phyloP scores from a whole-genome alignment of 2,888 invertebrate species.

The Tenthredo amoena region DNA sequence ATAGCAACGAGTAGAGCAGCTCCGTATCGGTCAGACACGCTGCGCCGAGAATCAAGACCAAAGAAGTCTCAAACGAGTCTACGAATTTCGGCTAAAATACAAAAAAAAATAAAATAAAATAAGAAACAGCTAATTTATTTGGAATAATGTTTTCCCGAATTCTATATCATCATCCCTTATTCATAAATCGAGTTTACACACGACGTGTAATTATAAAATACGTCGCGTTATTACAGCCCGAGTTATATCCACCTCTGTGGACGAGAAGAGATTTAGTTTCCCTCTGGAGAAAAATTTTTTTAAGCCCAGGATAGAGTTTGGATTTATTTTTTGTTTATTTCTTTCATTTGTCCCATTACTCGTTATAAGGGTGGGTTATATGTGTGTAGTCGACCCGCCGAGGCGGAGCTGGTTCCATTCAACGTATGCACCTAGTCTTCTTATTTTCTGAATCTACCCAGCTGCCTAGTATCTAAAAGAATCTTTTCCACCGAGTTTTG shows the following conservation, averaged over 20 bases:
- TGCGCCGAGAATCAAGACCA: neutral
- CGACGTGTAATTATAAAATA: neutral
- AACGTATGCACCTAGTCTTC: neutral
- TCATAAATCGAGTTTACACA: neutral
- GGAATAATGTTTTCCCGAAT: neutral
- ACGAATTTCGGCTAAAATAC: neutral
- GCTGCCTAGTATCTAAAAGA: neutral
- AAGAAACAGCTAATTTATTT: too few relatives aligned
- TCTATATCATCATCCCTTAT: neutral
- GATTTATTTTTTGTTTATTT: neutral
- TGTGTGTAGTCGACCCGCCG: neutral
- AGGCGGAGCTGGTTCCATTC: neutral
- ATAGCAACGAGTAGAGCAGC: slow-evolving; percentile 1
- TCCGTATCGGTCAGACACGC: slow-evolving; percentile 1
- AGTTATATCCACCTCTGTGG: neutral
- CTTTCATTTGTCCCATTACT: slow-evolving; percentile 11
- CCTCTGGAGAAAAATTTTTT: neutral
- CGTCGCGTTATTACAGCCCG: neutral
- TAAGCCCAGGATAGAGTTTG: neutral
- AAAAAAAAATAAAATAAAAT: too few relatives aligned
- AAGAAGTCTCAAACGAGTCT: neutral
- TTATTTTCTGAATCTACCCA: neutral
- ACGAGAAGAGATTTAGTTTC: neutral
- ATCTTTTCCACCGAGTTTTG: neutral
- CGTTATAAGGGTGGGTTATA: neutral